A percentile compares a stretch with the other conserved stretches of the same genome.
Evolutionary conservation across 2,888 invertebrate genomes (phyloP).

Genomic region (Caenorhabditis drosophilae): DNA sequence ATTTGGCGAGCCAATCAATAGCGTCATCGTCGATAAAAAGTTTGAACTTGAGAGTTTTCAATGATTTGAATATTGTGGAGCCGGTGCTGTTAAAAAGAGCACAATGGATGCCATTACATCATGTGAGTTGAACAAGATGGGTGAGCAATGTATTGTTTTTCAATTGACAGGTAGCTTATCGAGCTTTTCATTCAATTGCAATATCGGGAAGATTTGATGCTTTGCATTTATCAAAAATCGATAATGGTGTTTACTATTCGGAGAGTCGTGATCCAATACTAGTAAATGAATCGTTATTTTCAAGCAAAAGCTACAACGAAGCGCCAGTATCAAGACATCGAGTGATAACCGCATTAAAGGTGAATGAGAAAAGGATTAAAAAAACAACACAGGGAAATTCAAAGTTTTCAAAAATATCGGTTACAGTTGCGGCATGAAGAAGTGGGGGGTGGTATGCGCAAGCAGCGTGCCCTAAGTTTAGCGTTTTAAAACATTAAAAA

Average conservation of each 20-base stretch:
- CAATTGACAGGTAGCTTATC: conserved; percentile 46
- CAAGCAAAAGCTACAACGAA: conserved; percentile 25
- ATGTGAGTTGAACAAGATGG: conserved; percentile 4
- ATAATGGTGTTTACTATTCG: conserved; percentile 2
- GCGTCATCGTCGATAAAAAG: conserved; percentile 8
- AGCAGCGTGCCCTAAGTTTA: too few relatives aligned
- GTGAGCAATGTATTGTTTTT: neutral
- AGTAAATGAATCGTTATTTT: conserved; percentile 34
- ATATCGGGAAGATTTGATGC: conserved; percentile 48
- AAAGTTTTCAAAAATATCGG: too few relatives aligned
- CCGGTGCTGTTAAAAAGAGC: conserved; percentile 8
- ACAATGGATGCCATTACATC: conserved; percentile 30
- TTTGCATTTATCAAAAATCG: conserved; percentile 15
- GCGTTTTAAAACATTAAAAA: too few relatives aligned
- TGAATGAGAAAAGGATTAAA: too few relatives aligned
- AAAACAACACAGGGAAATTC: too few relatives aligned
- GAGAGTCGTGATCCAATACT: conserved; percentile 42
- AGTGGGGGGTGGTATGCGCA: too few relatives aligned
- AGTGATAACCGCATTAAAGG: conserved; percentile 34
- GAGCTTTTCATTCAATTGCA: conserved; percentile 47
- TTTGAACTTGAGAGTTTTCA: conserved; percentile 20
- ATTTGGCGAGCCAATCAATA: conserved; percentile 31
- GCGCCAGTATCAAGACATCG: conserved; percentile 15
- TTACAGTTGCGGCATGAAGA: too few relatives aligned
- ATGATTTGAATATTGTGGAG: conserved; percentile 9